A percentile compares a stretch with the other conserved stretches of the same genome.
These are phyloP conservation scores for Psylliodes chrysocephalus DNA, from an alignment of 2,888 invertebrate species.

Conservation along the genomic window DNA sequence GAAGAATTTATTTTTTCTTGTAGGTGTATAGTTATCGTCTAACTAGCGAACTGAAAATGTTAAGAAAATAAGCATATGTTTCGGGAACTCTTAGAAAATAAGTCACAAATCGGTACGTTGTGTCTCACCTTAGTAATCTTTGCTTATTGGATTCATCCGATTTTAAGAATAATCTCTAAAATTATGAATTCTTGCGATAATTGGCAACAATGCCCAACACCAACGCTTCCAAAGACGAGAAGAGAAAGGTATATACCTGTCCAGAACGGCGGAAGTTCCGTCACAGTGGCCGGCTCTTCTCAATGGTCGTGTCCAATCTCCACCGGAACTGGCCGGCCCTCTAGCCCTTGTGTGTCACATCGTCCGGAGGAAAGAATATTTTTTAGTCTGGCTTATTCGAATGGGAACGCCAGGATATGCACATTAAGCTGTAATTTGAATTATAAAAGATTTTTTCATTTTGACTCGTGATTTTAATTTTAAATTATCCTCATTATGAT, in stretches of 20 bases:
- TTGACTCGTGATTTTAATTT: conserved; percentile 23
- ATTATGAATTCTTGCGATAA: too few relatives aligned
- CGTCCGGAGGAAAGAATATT: conserved; percentile 58
- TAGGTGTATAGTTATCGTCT: too few relatives aligned
- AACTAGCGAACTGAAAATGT: too few relatives aligned
- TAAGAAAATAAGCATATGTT: too few relatives aligned
- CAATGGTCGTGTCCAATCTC: conserved; percentile 60
- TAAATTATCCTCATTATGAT: conserved; percentile 9
- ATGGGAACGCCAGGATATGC: conserved; percentile 49
- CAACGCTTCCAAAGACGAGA: conserved; percentile 40
- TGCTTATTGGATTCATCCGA: too few relatives aligned
- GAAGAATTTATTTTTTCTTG: too few relatives aligned
- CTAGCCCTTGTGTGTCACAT: conserved; percentile 47
- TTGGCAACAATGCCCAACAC: conserved; percentile 17
- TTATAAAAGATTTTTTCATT: conserved; percentile 41
- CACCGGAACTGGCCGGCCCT: conserved; percentile 60
- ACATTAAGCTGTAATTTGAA: conserved; percentile 43
- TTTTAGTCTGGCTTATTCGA: conserved; percentile 46
- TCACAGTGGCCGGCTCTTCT: conserved; percentile 61
- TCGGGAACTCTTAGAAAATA: too few relatives aligned
- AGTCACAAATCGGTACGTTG: too few relatives aligned
- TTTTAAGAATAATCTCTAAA: too few relatives aligned
- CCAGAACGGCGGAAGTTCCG: conserved; percentile 55
- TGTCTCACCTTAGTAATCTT: too few relatives aligned
- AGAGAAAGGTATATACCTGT: conserved; percentile 49